Evolutionary conservation across 2,797 vertebrate species (phyloP), one percentile per base, ranked within the genome.

Genomic region (Onychomys leucogaster): DNA sequence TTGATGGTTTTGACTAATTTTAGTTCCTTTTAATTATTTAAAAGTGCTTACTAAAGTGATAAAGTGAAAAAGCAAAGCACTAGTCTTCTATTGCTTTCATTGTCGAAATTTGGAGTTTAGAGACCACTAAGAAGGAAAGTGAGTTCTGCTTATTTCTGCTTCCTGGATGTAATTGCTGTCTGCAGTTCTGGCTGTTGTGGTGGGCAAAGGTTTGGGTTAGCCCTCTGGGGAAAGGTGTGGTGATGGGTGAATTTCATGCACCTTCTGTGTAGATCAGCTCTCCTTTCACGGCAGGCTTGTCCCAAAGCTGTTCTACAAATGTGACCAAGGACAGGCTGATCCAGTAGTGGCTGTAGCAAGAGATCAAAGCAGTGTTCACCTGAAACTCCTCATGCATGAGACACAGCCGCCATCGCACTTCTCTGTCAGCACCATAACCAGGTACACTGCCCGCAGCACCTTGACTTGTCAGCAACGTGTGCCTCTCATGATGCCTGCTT

Each of bases 361-460:
- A 93, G 99, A 99, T 96, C 99, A 99, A 98, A 99, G 99, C 98
- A 99, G 99, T 49, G 99, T 99, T 19, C 99, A 99, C 98, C 98
- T 99, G 97, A 99, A 99, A 97, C 99, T 99, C 19, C 98, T 99
- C 49, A 99, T 99, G 99, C 99, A 99, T 0, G 99, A 99, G 98
- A 99, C 99, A 0, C 99, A 99, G 93, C 99, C 99, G 0, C 99
- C 99, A 0, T 99, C 99, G 21, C 99, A 99, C 98, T 99, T 99
- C 97, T 99, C 99, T 0, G 99, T 99, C 96, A 99, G 99, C 98
- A 99, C 99, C 14, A 99, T 99, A 96, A 99, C 99, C 97, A 99
- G 99, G 99, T 99, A 98, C 27, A 32, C 25, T 23, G 0, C 0
- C 21, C 27, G 0, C 1, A 1, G n/a, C 19, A 14, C 55, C 87